Base-by-base conservation (phyloP, 2,113 vertebrate species). In the Castor canadensis region DNA sequence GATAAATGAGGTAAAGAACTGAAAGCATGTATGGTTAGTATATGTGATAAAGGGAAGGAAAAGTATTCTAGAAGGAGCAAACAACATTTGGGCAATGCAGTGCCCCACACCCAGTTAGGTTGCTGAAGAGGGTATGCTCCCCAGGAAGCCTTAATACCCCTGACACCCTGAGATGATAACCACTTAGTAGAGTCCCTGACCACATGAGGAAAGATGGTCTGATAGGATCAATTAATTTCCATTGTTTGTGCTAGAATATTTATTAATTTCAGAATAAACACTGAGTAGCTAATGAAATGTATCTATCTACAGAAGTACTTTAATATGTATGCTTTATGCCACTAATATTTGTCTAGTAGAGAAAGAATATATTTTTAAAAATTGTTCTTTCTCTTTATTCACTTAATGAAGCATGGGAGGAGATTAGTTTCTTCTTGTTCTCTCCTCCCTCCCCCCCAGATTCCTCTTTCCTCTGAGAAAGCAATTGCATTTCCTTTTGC, bases 311-410 rank as follows among this genome's bases (percentile, higher is more conserved):
- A 75, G 56, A 66, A 96, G 84, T 77, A 83, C 89, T 96, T 71
- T 95, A 93, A 95, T 95, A 49, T 91, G 69, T 73, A 58, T 80
- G 35, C 47, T 80, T 95, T 80, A 54, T 69, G 69, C 93, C 84
- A 87, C 38, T 71, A 83, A 83, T 87, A 94, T 75, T 89, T 89
- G 40, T 89, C 45, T 0, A 45, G 47, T 56, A 79, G 60, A 54
- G 67, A 58, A 67, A 52, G 69, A 89, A 17, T 64, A 75, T 54
- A 60, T 58, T 88, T 86, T 75, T 82, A 71, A 79, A 89, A 72
- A 32, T 49, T 89, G n/a, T n/a, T 56, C 52, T 71, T 81, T 89
- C n/a, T 64, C 38, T 83, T n/a, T 2, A 75, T 56, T 80, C 19
- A 83, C 80, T 89, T 69, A 89, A 47, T 82, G 35, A 66, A 28